Base-by-base conservation (phyloP, 1,140 invertebrate species). In the Portunus trituberculatus region DNA sequence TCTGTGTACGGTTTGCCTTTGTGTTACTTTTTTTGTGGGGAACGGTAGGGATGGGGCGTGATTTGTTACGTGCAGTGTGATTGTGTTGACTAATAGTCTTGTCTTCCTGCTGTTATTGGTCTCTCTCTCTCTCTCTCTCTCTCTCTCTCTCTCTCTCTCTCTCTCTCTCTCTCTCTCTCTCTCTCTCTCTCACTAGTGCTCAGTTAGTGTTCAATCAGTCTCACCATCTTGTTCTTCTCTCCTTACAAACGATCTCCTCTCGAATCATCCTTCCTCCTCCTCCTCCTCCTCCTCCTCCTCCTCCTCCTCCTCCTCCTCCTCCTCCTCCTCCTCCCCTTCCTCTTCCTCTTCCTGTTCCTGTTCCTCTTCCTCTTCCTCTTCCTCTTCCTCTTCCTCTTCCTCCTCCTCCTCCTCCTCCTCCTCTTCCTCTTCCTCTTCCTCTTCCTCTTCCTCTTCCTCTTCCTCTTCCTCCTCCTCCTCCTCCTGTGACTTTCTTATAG, bases 301-400 rank as follows among this genome's bases (percentile, higher is more conserved):
- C 39, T 10, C 29, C 48, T 32, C 39, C 16, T 59, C 52, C 16
- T 10, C 29, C 48, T 32, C 39, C 16, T 59, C 52, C 16, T 10
- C 29, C 48, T 32, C 39, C 16, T 59, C 52, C 16, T 10, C 29
- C 48, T 32, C 39, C 16, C n/a, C n/a, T n/a, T 8, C 20, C 31
- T 52, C 28, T 52, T 25, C 29, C 46, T 0, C 4, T 16, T 28
- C 46, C 46, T 91, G 6, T 48, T n/a, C 39, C 45, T 90, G 14
- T 90, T n/a, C 39, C 45, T 90, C 39, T 91, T 28, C 48, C n/a
- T 91, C n/a, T 91, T 28, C 48, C 89, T 52, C 48, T 91, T 14
- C 25, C 86, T 29, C 86, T 31, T 28, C 25, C 86, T 87, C 86
- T 87, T 28, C 29, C 86, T 87, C 86, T 87, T 28, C 29, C 86